phyloP scores from a whole-genome alignment of 2,113 vertebrate species.

The Rhizomys pruinosus region DNA sequence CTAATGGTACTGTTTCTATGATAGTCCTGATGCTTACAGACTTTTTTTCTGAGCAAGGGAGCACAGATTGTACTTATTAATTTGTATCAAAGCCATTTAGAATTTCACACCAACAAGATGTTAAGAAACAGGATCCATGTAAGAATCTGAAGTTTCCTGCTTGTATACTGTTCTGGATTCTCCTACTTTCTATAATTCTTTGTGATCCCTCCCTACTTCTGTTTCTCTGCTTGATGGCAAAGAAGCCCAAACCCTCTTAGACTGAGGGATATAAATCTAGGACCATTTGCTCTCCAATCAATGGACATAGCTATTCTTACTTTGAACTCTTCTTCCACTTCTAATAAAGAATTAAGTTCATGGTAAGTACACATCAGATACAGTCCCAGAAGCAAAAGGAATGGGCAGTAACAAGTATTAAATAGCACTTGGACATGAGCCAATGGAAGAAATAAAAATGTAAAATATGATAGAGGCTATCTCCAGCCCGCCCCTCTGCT shows the following conservation, averaged over 20 bases:
- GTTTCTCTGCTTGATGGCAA: not conserved
- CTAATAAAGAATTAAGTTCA: constrained; percentile 35
- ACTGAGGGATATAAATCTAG: not conserved
- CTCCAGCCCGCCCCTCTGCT: constrained; percentile 6
- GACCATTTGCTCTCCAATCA: not conserved
- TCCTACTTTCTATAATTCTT: not conserved
- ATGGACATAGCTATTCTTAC: not conserved
- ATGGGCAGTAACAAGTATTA: constrained; percentile 18
- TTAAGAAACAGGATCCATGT: not conserved
- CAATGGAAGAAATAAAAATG: constrained; percentile 69
- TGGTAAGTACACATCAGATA: not conserved
- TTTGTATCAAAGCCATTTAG: constrained; percentile 7
- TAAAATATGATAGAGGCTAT: constrained; percentile 38
- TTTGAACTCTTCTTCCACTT: not conserved
- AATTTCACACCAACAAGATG: not conserved
- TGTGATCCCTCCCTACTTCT: not conserved
- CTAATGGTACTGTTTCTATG: not conserved
- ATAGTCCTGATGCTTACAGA: not conserved
- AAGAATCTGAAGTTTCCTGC: not conserved
- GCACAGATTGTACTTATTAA: not conserved
- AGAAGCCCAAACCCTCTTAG: not conserved
- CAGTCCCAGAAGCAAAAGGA: constrained; percentile 51
- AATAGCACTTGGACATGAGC: constrained; percentile 47
- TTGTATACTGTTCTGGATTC: not conserved
- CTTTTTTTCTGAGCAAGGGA: not conserved